Percentiles rank a stretch among this genome's conserved stretches.
Conservation (phyloP, 2,888 invertebrate species). For the Hyposoter dolosus region DNA sequence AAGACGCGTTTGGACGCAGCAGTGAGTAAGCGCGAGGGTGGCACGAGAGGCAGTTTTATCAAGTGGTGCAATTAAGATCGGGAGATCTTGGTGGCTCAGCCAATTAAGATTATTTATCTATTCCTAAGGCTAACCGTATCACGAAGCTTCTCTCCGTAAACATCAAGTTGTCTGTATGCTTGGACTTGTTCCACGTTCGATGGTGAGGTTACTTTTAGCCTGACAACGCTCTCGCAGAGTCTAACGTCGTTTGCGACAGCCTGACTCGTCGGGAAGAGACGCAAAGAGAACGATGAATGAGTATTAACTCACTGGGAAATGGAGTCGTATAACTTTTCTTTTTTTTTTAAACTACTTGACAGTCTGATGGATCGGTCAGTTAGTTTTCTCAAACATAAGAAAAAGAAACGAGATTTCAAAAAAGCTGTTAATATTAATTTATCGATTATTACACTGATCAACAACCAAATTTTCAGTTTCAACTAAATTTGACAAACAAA, state of each 20-base stretch:
- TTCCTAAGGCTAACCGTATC: constrained; percentile 69
- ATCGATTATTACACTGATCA: background rate
- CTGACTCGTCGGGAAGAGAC: background rate
- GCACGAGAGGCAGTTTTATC: constrained; percentile 70
- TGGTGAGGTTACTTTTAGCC: constrained; percentile 36
- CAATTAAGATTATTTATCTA: constrained; percentile 80
- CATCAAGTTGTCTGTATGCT: constrained; percentile 32
- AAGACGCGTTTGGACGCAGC: background rate
- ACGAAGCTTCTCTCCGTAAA: constrained; percentile 60
- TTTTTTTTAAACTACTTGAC: background rate
- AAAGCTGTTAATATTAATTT: background rate
- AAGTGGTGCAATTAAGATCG: constrained; percentile 77
- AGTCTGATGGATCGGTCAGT: background rate
- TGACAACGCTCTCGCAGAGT: constrained; percentile 18
- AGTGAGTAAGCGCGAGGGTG: constrained; percentile 12
- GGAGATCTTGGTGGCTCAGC: constrained; percentile 73
- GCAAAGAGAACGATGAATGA: constrained; percentile 4
- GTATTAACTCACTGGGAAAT: background rate
- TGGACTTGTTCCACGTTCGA: constrained; percentile 3
- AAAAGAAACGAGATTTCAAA: background rate
- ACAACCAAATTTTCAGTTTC: background rate
- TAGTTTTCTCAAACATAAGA: background rate
- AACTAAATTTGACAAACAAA: background rate
- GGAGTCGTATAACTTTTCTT: background rate
- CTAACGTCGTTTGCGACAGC: constrained; percentile 24